phyloP scores from a whole-genome alignment of 2,797 vertebrate genomes.

The Rhabdophis nuchalis region DNA sequence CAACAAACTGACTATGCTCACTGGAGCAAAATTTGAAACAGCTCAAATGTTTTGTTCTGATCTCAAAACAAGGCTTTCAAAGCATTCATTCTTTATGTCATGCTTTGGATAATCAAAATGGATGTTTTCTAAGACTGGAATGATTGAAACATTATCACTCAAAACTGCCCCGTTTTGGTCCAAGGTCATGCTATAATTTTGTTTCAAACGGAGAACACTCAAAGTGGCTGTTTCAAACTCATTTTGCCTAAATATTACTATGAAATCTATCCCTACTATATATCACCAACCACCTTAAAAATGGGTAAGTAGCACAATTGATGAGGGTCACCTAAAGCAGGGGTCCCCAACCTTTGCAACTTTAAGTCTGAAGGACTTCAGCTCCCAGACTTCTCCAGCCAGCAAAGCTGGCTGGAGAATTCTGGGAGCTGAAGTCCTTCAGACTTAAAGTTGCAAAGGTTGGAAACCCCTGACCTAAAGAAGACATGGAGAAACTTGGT shows the following conservation, averaged over 20 bases:
- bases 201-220: background rate
- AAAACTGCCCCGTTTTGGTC: background rate
- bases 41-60: background rate
- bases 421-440: too few relatives aligned
- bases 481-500: background rate
- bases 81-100: background rate
- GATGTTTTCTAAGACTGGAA: background rate
- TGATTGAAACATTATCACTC: background rate
- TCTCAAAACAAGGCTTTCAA: background rate
- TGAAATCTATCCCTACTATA: background rate
- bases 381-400: too few relatives aligned
- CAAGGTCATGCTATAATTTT: background rate
- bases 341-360: too few relatives aligned
- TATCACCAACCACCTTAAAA: background rate
- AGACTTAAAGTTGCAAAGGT: too few relatives aligned
- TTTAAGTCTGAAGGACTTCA: too few relatives aligned
- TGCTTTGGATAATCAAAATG: background rate
- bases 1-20: background rate
- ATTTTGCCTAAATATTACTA: background rate
- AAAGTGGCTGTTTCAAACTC: background rate
- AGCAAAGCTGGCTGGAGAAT: too few relatives aligned
- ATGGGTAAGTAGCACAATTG: background rate
- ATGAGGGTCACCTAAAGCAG: background rate
- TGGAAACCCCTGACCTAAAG: too few relatives aligned
- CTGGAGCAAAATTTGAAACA: background rate